phyloP scores from a whole-genome alignment of 2,113 vertebrate genomes.

The Poeciliopsis turrubarensis region DNA sequence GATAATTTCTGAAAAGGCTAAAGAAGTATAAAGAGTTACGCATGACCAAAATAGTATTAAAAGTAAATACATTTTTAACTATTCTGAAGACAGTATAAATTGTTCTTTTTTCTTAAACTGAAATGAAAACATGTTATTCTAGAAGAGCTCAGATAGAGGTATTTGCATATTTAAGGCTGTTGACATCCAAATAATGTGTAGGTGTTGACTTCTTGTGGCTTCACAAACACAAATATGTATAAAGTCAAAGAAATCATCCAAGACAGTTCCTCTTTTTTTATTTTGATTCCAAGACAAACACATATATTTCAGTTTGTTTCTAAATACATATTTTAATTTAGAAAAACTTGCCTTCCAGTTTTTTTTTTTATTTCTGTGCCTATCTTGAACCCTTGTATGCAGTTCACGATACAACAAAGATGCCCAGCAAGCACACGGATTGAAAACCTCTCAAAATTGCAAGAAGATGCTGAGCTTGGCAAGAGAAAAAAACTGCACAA shows the following conservation, averaged over 20 bases:
- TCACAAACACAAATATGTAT: neutral
- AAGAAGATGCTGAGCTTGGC: slow-evolving; percentile 43
- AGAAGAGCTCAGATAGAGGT: neutral
- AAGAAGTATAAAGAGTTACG: neutral
- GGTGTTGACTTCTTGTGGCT: neutral
- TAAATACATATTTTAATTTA: slow-evolving; percentile 13
- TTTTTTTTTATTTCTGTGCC: slow-evolving; percentile 11
- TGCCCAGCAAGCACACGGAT: slow-evolving; percentile 37
- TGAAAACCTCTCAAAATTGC: slow-evolving; percentile 30
- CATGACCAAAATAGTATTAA: neutral
- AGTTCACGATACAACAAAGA: slow-evolving; percentile 29
- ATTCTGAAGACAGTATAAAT: neutral
- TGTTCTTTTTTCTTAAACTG: neutral
- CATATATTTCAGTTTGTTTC: neutral
- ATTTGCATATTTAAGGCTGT: neutral
- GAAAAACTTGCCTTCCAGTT: slow-evolving; percentile 31
- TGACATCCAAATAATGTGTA: neutral
- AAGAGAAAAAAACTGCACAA: slow-evolving; percentile 39
- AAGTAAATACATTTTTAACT: too few relatives aligned
- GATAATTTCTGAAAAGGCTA: too few relatives aligned
- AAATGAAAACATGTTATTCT: neutral
- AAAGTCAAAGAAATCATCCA: too few relatives aligned
- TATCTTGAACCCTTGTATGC: slow-evolving; percentile 44
- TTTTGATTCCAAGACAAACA: neutral
- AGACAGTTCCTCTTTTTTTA: neutral